Base-by-base conservation (phyloP, 2,113 vertebrate genomes). In the Rhinolophus sinicus region DNA sequence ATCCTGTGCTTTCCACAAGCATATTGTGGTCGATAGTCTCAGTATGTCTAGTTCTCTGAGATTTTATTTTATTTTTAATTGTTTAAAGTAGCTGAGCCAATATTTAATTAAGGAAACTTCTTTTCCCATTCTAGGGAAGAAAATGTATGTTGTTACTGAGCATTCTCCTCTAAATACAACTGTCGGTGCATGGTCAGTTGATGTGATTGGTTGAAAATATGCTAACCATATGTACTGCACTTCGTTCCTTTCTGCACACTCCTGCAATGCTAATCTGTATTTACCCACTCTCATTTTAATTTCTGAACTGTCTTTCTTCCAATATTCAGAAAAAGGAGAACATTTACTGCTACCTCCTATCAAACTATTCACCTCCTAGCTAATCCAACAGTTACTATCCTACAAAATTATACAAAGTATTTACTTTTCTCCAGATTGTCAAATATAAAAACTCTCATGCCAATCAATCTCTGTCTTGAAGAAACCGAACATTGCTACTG, bases 381-480 rank as follows among this genome's bases (percentile, higher is more conserved):
- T 87, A 40, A 75, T 30, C 24, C 38, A 84, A 54, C 12, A 54
- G 14, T 58, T 50, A 58, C 54, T n/a, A 4, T 69, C 30, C 44
- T 78, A 83, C 62, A 88, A 56, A 92, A 86, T 73, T 69, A 81
- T 56, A 40, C 40, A 5, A 50, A 47, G 40, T 58, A 24, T 47
- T 92, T 58, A 56, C 67, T 94, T 92, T 88, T 35, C 60, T 64
- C 28, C 22, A 77, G 15, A 52, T 35, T 82, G 26, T 96, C 76
- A 95, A 52, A 10, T 56, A 64, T 73, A 33, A 97, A 97, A 97
- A 94, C 88, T 82, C 77, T 77, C 90, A 40, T 26, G 22, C 92
- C 97, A 96, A 92, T 85, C 97, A 96, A 92, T 81, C 73, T 97
- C 52, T 84, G 93, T 87, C 72, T 93, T 95, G 98, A 96, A 94